Base-by-base conservation (phyloP, 2,888 invertebrate genomes). In the Argyresthia goedartella region DNA sequence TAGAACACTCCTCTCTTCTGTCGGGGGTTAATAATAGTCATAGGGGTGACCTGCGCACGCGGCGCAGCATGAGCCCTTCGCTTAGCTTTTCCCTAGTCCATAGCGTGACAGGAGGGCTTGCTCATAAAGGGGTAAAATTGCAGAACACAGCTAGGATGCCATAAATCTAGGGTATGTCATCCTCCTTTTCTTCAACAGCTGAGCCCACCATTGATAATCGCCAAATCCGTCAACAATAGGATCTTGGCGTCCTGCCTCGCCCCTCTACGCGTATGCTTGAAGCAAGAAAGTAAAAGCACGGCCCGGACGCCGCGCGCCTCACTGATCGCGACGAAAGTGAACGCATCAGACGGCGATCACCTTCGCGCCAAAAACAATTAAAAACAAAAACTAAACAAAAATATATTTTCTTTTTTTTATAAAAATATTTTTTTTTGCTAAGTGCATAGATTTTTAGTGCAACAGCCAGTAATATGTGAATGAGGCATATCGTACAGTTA, bases 221-320 rank as follows among this genome's bases (percentile, higher is more conserved):
- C 25, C 25, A 25, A 25, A 25, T 25, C 25, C 25, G 25, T 25
- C 25, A 25, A 25, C 25, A 25, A 25, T 25, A 25, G 25, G 25
- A 25, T 25, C 25, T 25, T 25, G 25, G 25, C 25, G 25, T 25
- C 25, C 25, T 25, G 25, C 25, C 25, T n/a, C 25, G 48, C 48
- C 48, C 48, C 48, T 36, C 48, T 36, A 36, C 48, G 15, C 15
- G 14, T 36, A 35, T n/a, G 13, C 36, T 41, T 50, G 41, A 42
- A 50, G 43, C 62, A 68, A 71, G 79, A 85, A 85, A 84, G 85
- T 84, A 85, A 85, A 85, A 85, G 84, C 80, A 71, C 58, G 64
- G 61, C 62, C 71, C 67, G 57, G 63, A 62, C 65, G 61, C 63
- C 67, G 64, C 61, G 65, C 69, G 71, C 69, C 71, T 73, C 82